Evolutionary conservation across 2,797 vertebrate species (phyloP).

Genomic region (Benthosema pterotum): DNA sequence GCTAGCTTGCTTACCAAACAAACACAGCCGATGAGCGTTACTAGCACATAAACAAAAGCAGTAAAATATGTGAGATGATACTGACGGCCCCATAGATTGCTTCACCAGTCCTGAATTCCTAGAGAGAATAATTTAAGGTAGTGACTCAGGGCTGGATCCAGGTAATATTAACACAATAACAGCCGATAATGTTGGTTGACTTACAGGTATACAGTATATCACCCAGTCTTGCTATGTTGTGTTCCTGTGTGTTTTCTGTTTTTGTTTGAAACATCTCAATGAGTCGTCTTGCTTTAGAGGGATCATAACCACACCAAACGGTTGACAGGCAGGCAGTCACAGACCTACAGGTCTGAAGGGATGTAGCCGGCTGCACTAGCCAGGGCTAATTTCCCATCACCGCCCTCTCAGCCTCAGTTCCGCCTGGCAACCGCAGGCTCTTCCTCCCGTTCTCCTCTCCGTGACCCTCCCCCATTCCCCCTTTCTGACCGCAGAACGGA

Average conservation of each 20-base stretch:
- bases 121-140: no score
- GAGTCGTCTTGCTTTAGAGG: slow-evolving; percentile 18
- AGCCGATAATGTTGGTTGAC: no score
- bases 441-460: slow-evolving; percentile 23
- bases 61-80: no score
- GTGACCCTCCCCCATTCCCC: slow-evolving; percentile 44
- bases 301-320: slow-evolving; percentile 33
- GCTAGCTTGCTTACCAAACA: no score
- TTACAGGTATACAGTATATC: no score
- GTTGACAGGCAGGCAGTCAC: slow-evolving; percentile 29
- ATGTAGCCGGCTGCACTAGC: slow-evolving; percentile 21
- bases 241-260: slow-evolving; percentile 7
- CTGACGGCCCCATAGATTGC: no score
- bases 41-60: no score
- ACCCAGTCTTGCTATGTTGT: neutral
- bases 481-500: neutral
- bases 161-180: no score
- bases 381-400: slow-evolving; percentile 29
- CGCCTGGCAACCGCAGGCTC: slow-evolving; percentile 39
- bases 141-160: no score
- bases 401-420: slow-evolving; percentile 21
- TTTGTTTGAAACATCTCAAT: slow-evolving; percentile 24
- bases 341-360: slow-evolving; percentile 27
- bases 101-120: no score
- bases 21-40: no score